These are phyloP conservation scores for Agrotis segetum DNA, from an alignment of 2,888 invertebrate species.

Conservation along the genomic window DNA sequence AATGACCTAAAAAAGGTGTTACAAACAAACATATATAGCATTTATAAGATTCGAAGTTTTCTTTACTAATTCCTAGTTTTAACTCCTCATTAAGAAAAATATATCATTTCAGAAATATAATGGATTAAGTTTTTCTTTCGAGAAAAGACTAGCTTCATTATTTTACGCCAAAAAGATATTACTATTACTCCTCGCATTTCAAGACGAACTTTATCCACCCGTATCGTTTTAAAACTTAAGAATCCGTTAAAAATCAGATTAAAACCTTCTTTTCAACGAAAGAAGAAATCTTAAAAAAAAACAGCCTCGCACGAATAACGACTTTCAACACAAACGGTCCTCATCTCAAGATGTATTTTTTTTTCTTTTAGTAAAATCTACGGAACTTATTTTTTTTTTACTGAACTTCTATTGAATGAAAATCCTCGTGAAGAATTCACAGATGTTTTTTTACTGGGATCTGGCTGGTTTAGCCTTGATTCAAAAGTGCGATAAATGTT, in stretches of 20 bases:
- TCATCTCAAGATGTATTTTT: conserved; percentile 50
- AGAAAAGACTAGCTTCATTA: not conserved
- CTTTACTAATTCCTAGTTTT: not conserved
- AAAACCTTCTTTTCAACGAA: conserved; percentile 40
- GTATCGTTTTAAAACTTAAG: conserved; percentile 30
- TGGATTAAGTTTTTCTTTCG: not conserved
- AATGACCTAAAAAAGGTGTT: too few species aligned
- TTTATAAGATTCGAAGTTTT: not conserved
- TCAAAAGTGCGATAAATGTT: conserved; percentile 19
- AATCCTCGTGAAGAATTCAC: conserved; percentile 60
- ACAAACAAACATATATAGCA: too few species aligned
- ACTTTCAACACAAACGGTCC: conserved; percentile 60
- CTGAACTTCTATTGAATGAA: conserved; percentile 62
- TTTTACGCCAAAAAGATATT: conserved; percentile 9
- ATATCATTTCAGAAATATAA: not conserved
- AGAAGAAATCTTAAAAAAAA: conserved; percentile 34
- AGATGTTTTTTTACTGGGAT: conserved; percentile 57
- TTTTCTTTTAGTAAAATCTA: conserved; percentile 51
- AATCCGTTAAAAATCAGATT: conserved; percentile 58
- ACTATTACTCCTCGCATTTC: conserved; percentile 12
- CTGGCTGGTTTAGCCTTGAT: conserved; percentile 38
- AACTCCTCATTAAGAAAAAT: not conserved
- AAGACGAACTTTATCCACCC: conserved; percentile 14
- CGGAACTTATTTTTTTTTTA: conserved; percentile 52
- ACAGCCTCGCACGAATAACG: conserved; percentile 43